These are phyloP conservation scores for Xenops minutus DNA, from an alignment of 2,797 vertebrate species.

Conservation along the genomic window DNA sequence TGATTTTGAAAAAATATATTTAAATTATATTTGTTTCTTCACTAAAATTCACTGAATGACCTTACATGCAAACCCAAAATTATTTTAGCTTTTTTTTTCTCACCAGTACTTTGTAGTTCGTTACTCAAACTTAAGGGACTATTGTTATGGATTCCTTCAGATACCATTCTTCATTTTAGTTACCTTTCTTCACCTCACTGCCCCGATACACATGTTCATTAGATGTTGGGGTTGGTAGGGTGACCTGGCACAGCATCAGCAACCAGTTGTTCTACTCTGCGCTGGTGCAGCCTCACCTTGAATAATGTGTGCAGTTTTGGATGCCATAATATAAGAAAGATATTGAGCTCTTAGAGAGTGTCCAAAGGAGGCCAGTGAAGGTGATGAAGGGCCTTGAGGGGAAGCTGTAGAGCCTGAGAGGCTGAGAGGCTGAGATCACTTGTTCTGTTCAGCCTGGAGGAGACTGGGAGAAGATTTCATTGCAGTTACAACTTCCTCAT, in stretches of 20 bases:
- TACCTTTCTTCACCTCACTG: not conserved
- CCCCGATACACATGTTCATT: accelerated
- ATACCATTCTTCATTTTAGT: not conserved
- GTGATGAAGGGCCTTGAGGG: not conserved
- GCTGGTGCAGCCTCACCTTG: accelerated
- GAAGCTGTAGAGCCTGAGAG: too few species aligned
- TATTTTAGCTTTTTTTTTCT: not conserved
- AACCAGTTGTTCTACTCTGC: not conserved
- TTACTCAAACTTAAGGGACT: not conserved
- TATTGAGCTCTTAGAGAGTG: not conserved
- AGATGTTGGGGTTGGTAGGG: not conserved
- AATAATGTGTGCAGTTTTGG: not conserved
- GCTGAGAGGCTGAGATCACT: not conserved
- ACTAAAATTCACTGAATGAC: not conserved
- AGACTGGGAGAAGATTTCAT: too few species aligned
- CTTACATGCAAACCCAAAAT: not conserved
- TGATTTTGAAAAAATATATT: not conserved
- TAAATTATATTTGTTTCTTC: not conserved
- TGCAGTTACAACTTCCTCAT: not conserved
- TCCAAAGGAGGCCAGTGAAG: accelerated
- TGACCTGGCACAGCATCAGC: accelerated
- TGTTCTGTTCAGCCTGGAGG: not conserved
- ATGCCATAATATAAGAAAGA: accelerated
- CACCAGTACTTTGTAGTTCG: not conserved
- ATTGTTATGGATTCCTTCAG: not conserved